Evolutionary conservation across 2,113 vertebrate genomes (phyloP).

Genomic region (Platycercus adscitus): DNA sequence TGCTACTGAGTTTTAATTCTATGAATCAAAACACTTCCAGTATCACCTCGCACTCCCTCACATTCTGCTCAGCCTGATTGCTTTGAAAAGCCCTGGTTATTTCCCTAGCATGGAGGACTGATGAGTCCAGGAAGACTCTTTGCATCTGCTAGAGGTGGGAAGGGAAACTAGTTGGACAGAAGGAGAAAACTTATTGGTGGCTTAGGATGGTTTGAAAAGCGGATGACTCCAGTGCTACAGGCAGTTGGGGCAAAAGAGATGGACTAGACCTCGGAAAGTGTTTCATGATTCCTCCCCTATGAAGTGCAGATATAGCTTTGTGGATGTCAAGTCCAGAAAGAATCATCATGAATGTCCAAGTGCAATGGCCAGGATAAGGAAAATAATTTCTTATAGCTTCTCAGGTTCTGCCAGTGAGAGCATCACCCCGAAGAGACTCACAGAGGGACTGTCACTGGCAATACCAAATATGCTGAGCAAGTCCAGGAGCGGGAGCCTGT

Average conservation of each 20-base stretch:
- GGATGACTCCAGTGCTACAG: background rate
- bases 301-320: background rate
- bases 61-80: background rate
- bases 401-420: background rate
- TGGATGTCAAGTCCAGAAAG: background rate
- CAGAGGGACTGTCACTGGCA: background rate
- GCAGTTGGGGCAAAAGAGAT: background rate
- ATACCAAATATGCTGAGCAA: background rate
- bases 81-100: background rate
- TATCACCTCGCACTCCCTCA: background rate
- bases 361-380: background rate
- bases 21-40: background rate
- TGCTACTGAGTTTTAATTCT: background rate
- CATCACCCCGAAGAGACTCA: background rate
- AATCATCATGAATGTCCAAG: background rate
- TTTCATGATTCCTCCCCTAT: background rate
- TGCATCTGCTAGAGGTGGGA: background rate
- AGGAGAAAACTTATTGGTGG: background rate
- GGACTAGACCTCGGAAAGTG: background rate
- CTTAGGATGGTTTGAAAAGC: background rate
- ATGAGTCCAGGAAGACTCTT: background rate
- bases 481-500: background rate
- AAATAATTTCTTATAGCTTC: background rate
- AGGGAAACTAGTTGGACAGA: background rate
- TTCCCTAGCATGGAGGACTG: background rate